Percentiles rank a stretch among this genome's conserved stretches.
These are phyloP conservation scores for Acrobasis repandana DNA, from an alignment of 2,888 invertebrate genomes.

Conservation along the genomic window DNA sequence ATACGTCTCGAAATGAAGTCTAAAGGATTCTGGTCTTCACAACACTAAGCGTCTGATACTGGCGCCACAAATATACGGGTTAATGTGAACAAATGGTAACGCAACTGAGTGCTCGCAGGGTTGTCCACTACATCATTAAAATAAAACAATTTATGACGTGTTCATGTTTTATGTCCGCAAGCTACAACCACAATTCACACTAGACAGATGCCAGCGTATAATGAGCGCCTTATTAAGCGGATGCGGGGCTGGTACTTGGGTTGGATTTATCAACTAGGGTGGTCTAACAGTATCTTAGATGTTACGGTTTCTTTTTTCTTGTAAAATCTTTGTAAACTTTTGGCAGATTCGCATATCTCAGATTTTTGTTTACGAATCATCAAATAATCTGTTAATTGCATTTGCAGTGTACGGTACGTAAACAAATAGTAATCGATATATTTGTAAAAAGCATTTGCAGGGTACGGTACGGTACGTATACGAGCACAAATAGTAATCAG, in stretches of 20 bases:
- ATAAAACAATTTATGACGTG: constrained; percentile 16
- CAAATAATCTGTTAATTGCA: not conserved
- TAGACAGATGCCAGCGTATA: constrained; percentile 2
- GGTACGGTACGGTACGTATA: no score
- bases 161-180: constrained; percentile 6
- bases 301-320: no score
- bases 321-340: no score
- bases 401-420: not conserved
- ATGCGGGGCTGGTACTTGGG: not conserved
- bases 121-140: constrained; percentile 22
- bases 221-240: constrained; percentile 1
- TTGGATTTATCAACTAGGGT: not conserved
- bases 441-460: no score
- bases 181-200: constrained; percentile 3
- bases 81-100: constrained; percentile 54
- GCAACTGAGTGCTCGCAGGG: constrained; percentile 30
- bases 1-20: not conserved
- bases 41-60: constrained; percentile 1
- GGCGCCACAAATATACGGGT: constrained; percentile 69
- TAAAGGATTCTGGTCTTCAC: not conserved
- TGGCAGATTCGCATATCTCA: no score
- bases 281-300: not conserved
- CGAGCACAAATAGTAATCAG: no score
- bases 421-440: no score
- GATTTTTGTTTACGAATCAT: no score